A percentile compares a stretch with the other conserved stretches of the same genome.
Evolutionary conservation across 2,113 vertebrate genomes (phyloP).

Genomic region (Gambusia holbrooki): DNA sequence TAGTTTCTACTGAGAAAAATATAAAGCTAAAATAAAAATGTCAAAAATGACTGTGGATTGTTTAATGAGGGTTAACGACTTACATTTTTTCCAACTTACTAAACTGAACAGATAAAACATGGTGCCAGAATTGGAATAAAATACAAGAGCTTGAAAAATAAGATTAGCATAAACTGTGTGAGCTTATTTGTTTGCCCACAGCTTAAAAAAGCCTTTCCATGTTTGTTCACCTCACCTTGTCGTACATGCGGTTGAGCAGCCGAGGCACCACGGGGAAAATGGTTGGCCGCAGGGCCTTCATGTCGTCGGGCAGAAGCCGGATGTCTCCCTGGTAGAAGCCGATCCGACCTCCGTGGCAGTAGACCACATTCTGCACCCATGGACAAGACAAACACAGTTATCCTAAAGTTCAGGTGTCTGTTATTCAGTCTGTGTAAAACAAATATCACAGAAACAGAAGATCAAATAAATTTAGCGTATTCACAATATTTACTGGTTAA

Average conservation of each 20-base stretch:
- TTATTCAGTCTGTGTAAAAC: not conserved
- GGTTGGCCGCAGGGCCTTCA: constrained; percentile 92
- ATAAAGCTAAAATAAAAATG: too few species aligned
- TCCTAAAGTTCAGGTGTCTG: not conserved
- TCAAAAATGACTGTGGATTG: too few species aligned
- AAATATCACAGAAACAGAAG: too few species aligned
- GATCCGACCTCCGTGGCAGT: constrained; percentile 93
- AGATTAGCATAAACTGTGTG: not conserved
- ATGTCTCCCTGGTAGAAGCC: constrained; percentile 99
- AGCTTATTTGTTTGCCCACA: not conserved
- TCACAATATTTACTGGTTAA: not conserved
- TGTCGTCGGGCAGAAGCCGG: constrained; percentile 92
- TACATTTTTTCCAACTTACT: not conserved
- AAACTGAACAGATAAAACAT: not conserved
- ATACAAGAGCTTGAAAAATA: not conserved
- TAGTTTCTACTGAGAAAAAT: too few species aligned
- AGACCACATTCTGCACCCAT: constrained; percentile 88
- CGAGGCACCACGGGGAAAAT: constrained; percentile 97
- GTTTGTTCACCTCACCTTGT: constrained; percentile 84
- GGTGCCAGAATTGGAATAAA: not conserved
- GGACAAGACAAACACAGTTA: constrained; percentile 12
- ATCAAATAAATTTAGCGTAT: not conserved
- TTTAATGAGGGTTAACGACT: not conserved
- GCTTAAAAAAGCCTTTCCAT: not conserved
- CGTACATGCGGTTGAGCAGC: constrained; percentile 97